These are phyloP conservation scores for Tetrax tetrax DNA, from an alignment of 2,113 vertebrate species.

Conservation along the genomic window DNA sequence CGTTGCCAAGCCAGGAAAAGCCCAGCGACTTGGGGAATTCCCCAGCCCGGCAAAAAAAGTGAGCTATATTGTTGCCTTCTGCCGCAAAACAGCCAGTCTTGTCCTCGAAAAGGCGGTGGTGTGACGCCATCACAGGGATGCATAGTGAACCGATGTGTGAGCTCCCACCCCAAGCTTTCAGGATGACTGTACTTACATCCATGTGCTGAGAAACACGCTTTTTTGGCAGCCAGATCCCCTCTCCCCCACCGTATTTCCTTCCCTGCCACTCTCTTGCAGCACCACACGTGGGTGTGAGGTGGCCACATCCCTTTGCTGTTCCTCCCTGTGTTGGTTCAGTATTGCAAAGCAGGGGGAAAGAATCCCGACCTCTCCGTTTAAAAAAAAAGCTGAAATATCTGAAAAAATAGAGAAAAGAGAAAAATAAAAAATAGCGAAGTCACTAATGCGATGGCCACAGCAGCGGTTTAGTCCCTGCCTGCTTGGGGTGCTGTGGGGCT, in stretches of 20 bases:
- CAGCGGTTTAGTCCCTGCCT: background rate
- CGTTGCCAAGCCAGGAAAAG: rapidly evolving
- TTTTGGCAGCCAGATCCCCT: rapidly evolving
- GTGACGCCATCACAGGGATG: rapidly evolving
- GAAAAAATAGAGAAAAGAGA: background rate
- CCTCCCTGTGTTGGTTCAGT: rapidly evolving
- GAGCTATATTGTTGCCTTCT: background rate
- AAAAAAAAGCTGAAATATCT: background rate
- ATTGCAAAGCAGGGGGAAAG: background rate
- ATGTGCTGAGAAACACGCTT: rapidly evolving
- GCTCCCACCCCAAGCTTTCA: background rate
- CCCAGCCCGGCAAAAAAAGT: background rate
- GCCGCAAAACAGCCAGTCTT: background rate
- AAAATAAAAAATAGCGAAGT: background rate
- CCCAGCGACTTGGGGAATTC: background rate
- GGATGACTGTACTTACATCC: background rate
- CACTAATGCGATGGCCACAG: too few species aligned
- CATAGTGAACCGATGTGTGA: rapidly evolving
- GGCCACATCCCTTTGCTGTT: rapidly evolving
- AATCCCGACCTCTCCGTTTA: too few species aligned
- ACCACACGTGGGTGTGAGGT: rapidly evolving
- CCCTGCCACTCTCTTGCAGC: rapidly evolving
- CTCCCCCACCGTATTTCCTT: background rate
- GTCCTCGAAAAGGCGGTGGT: rapidly evolving
- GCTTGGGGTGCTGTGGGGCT: background rate